Evolutionary conservation across 2,888 invertebrate genomes (phyloP), one percentile per base, ranked within the genome.

Genomic region (Tachina lurida): DNA sequence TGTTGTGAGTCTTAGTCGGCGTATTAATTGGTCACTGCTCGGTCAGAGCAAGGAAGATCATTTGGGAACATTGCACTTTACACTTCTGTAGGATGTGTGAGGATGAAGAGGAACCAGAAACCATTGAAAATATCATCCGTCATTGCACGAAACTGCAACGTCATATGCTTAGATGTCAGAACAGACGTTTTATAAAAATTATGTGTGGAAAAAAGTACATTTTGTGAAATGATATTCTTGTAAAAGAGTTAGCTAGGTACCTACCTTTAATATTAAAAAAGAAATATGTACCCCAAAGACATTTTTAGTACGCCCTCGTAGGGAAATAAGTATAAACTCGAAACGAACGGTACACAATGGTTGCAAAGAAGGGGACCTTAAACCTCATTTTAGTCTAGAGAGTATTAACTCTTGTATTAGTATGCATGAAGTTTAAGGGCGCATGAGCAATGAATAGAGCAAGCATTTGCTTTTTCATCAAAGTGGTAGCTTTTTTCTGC

Each of bases 381-480:
- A 71, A 83, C 73, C 75, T 43, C 15, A 67, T 54, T 60, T 67
- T 45, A 39, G 4, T 68, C 67, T 52, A 74, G 49, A 68, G 75
- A 68, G 68, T 13, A 67, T 31, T 31, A 5, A 22, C 31, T 19
- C 15, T 12, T 13, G 31, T 52, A 13, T 47, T 39, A 52, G 67
- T 62, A 39, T 19, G 52, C 10, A 39, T 22, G 63, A 58, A 71
- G 60, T 68, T 79, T 82, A 81, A 85, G 85, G 85, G 85, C 85
- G 85, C 85, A 85, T 85, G 85, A 82, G 82, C 85, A 70, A 45
- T 78, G 52, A 54, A 4, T 56, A 78, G 56, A 81, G 52, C 74
- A 70, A 81, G 52, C 74, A 70, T 49, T 63, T 56, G 77, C 54
- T 54, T 56, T 49, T 74, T 74, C 65, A 67, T 17, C 68, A 58